Base-by-base conservation (phyloP, 2,888 invertebrate species). In the Xestoiulus laeticollis region DNA sequence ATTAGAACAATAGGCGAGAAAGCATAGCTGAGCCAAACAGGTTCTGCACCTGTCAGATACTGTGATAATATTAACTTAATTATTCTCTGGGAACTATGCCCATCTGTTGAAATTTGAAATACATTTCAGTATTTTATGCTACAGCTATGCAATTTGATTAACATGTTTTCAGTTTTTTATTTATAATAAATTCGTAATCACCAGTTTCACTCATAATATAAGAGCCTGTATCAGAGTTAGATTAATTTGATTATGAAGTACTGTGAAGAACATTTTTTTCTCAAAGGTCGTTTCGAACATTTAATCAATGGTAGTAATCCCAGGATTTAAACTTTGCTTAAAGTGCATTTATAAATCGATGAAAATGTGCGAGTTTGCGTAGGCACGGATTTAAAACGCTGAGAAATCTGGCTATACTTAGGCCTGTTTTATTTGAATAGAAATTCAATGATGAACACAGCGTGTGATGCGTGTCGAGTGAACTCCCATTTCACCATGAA, bases 261-360 rank as follows among this genome's bases (percentile, higher is more conserved):
- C 16, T 14, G 12, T 44, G 10, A 12, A 12, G 5, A 12, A 12
- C 14, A 48, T 48, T 48, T 48, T 19, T 22, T n/a, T 8, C 3
- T 22, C 0, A n/a, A 59, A 26, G 68, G 68, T 68, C 68, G 68
- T 26, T 12, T 26, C 68, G 68, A 6, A 10, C 68, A 68, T 68
- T 68, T 26, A 68, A 68, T 68, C 68, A 68, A 68, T 68, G 68
- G 12, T 30, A 6, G 30, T 78, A 78, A 78, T 10, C 78, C 78
- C 30, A 10, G 14, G 78, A 78, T 78, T 78, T 78, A 30, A 78
- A 78, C 30, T 26, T 14, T 16, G 78, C 12, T 78, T 78, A 78
- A 78, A 78, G 78, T 30, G 26, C 78, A 30, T 78, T 78, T 30
- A 30, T 12, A 26, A 78, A 59, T 78, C 78, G 78, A 78, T 78